These are phyloP conservation scores for Miichthys miiuy DNA, from an alignment of 2,797 vertebrate species.

Conservation along the genomic window DNA sequence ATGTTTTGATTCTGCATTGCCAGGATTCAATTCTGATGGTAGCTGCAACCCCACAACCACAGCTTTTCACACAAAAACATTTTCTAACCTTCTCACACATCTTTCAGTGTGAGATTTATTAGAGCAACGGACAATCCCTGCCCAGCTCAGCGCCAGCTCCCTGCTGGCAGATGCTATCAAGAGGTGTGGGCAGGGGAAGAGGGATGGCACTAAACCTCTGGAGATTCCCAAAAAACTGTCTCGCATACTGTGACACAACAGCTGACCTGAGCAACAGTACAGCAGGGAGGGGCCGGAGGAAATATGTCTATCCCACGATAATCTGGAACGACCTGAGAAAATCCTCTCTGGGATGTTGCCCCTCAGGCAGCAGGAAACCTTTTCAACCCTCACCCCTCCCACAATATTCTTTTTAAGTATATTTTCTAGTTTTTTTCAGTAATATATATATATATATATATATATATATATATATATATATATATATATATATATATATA, in stretches of 20 bases:
- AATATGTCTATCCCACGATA: constrained; percentile 21
- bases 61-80: constrained; percentile 9
- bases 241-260: constrained; percentile 44
- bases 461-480: too few relatives aligned
- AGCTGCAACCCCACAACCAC: neutral
- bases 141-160: constrained; percentile 21
- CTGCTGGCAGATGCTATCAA: constrained; percentile 65
- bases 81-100: neutral
- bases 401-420: too few relatives aligned
- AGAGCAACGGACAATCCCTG: constrained; percentile 7
- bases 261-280: constrained; percentile 10
- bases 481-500: too few relatives aligned
- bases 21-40: too few relatives aligned
- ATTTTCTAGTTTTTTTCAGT: too few relatives aligned
- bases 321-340: constrained; percentile 52
- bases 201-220: constrained; percentile 68
- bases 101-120: neutral
- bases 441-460: too few relatives aligned
- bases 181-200: constrained; percentile 28
- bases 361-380: too few relatives aligned
- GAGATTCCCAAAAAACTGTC: constrained; percentile 63
- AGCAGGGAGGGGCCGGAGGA: neutral
- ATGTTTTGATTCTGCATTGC: neutral
- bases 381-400: too few relatives aligned
- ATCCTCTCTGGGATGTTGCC: constrained; percentile 35